Percentiles rank a stretch among this genome's conserved stretches.
phyloP scores from a whole-genome alignment of 1,140 invertebrate genomes.

The Drosophila pectinifera region DNA sequence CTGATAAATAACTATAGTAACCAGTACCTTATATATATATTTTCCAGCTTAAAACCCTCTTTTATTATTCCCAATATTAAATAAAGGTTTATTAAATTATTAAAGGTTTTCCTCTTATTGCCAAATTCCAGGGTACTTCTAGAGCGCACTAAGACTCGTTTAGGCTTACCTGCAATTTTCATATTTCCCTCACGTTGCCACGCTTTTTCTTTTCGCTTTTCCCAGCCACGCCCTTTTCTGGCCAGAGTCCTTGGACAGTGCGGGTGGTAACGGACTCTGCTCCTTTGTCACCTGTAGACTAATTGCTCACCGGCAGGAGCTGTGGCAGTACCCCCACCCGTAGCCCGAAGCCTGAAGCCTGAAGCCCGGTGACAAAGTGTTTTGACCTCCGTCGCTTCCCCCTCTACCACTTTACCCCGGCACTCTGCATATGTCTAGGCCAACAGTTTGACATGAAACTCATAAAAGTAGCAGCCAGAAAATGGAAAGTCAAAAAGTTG shows the following conservation, averaged over 20 bases:
- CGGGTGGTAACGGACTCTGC: background rate
- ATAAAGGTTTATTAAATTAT: too few relatives aligned
- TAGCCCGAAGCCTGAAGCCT: too few relatives aligned
- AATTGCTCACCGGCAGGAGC: constrained; percentile 47
- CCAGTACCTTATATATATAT: too few relatives aligned
- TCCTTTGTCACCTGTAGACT: constrained; percentile 64
- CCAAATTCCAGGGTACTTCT: constrained; percentile 1
- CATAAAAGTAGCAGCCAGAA: constrained; percentile 35
- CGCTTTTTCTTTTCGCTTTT: constrained; percentile 11
- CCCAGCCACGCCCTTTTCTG: constrained; percentile 8
- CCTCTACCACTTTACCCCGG: background rate
- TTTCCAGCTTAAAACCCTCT: too few relatives aligned
- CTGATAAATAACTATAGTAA: too few relatives aligned
- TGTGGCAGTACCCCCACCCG: too few relatives aligned
- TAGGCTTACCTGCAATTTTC: constrained; percentile 24
- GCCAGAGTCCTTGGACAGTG: background rate
- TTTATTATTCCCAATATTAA: too few relatives aligned
- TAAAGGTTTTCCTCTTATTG: background rate
- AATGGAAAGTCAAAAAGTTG: constrained; percentile 41
- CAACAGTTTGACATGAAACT: constrained; percentile 64
- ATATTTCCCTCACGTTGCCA: constrained; percentile 15
- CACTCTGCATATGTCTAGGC: constrained; percentile 41
- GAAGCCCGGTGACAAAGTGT: constrained; percentile 55
- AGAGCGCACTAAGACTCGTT: background rate
- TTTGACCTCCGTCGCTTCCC: constrained; percentile 25